A percentile compares a stretch with the other conserved stretches of the same genome.
Conservation (phyloP, 1,140 invertebrate genomes). For the Melanaphis sacchari region DNA sequence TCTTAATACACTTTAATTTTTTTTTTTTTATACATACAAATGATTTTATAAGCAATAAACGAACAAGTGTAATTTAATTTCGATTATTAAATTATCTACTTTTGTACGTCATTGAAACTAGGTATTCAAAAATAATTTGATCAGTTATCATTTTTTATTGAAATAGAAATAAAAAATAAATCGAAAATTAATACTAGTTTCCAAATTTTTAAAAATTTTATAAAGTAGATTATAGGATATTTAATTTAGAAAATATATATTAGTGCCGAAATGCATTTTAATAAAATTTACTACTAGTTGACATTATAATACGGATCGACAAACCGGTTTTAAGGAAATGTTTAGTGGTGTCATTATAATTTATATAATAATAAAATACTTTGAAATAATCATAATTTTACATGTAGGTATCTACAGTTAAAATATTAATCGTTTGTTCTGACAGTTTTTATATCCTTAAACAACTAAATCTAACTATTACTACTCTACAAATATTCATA, state of each 20-base stretch:
- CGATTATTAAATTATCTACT: not conserved
- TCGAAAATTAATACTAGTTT: not conserved
- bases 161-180: not conserved
- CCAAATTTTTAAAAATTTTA: not conserved
- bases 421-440: slow-evolving; percentile 7
- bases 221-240: not conserved
- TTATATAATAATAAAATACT: not conserved
- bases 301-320: slow-evolving; percentile 26
- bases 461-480: slow-evolving; percentile 4
- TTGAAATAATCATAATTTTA: not conserved
- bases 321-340: slow-evolving; percentile 39
- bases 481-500: not conserved
- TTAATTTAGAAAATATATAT: slow-evolving; percentile 31
- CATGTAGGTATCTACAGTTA: not conserved
- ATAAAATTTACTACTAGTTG: slow-evolving; percentile 42
- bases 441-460: not conserved
- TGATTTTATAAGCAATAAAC: not conserved
- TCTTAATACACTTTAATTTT: not conserved
- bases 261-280: not conserved
- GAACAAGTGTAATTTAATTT: not conserved
- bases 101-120: not conserved
- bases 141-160: not conserved
- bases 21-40: not conserved
- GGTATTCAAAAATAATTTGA: not conserved
- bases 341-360: not conserved